Base-by-base conservation (phyloP, 2,888 invertebrate species). In the Drosophila nr. perissopoda region DNA sequence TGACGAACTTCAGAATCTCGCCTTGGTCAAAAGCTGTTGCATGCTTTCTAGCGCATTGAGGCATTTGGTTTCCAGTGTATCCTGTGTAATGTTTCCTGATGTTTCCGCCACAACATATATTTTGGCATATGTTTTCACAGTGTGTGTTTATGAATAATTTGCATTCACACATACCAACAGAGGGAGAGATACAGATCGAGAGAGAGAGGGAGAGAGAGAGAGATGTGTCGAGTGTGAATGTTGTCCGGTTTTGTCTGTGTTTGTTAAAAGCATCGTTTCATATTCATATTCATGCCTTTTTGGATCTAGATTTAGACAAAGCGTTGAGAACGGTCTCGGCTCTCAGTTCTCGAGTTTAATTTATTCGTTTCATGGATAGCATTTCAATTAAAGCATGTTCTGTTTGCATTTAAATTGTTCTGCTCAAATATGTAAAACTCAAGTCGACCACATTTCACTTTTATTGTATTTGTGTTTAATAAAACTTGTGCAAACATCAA, bases 351-450 rank as follows among this genome's bases (percentile, higher is more conserved):
- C 36, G 40, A 34, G 56, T 65, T 73, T 73, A 81, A 86, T 86
- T 83, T 86, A 73, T 75, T 81, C 81, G 74, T 61, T 81, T 75
- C 69, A 71, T 71, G 86, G 81, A 86, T 75, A 88, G 76, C 78
- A 78, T 81, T 76, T 73, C 69, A 75, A 89, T 89, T 75, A 75
- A 54, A 45, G 38, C 48, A 57, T 54, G 33, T 53, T 49, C 59
- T 63, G 29, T 51, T 63, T 63, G 33, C 10, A 48, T 54, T 36
- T n/a, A 21, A 48, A 56, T 56, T 33, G 27, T 67, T 69, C 13
- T 18, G 8, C 33, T 42, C 21, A 63, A 42, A 33, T 16, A 53
- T 53, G 33, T 52, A 33, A 52, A 31, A 33, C n/a, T 36, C 34
- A n/a, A 38, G 31, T 53, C 48, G 21, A 60, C 60, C 56, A 61